Base-by-base conservation (phyloP, 2,113 vertebrate genomes). In the Heterochromis multidens region DNA sequence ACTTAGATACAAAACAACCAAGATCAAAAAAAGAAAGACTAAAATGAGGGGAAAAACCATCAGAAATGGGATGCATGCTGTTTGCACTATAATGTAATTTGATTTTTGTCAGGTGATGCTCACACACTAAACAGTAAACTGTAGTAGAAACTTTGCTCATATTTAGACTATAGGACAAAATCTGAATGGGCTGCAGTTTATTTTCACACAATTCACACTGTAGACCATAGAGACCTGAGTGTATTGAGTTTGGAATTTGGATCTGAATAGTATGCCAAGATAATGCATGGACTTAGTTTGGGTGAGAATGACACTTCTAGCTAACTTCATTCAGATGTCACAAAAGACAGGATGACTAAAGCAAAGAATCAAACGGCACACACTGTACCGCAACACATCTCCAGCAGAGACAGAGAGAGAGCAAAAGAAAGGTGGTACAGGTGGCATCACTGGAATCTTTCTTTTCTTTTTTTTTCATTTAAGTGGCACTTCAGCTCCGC, bases 11-110 rank as follows among this genome's bases (percentile, higher is more conserved):
- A 33, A 56, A 56, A 9, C 1, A 19, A 14, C 19, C 21, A 56
- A 35, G 7, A 23, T 10, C 1, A 2, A 29, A 56, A 3, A 25
- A 2, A 23, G 43, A 25, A 33, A 58, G 19, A 16, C 21, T 27
- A 29, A 40, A 57, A n/a, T n/a, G n/a, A n/a, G n/a, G n/a, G n/a
- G n/a, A n/a, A n/a, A n/a, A n/a, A n/a, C n/a, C n/a, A 27, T 19
- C 63, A 70, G 63, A 67, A 25, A 40, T 46, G n/a, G 0, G 4
- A 46, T 6, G 0, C 63, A 1, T 19, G 37, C 23, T 46, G n/a
- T 27, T 70, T 70, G 37, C 37, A 67, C n/a, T 43, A 3, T 37
- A 43, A 1, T n/a, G 16, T 61, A 31, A 16, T 61, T 60, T 61
- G 35, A 65, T 65, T 65, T 25, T 17, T 4, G 14, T 1, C 7